Evolutionary conservation across 2,888 invertebrate species (phyloP), one percentile per base, ranked within the genome.

Genomic region (Eristalinus aeneus): DNA sequence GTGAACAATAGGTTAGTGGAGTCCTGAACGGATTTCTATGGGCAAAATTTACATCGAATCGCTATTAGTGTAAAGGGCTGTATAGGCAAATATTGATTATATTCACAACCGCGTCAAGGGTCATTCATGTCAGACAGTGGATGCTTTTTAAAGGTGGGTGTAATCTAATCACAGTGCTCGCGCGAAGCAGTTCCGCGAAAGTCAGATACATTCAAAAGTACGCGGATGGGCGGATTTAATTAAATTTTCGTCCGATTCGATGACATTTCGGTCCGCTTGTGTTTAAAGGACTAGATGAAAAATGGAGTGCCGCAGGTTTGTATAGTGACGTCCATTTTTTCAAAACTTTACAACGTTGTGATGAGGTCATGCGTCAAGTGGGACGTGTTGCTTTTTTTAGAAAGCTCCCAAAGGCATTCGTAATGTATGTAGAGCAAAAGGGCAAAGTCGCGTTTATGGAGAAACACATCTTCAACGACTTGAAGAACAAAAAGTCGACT

Each of bases 1-100:
- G 3, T 4, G 4, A 46, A 46, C 16, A 46, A 46, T 16, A n/a
- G 46, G 46, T 46, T 46, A 46, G 46, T 2, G n/a, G 46, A 46
- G 12, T 36, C 10, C 36, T 39, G 1, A 12, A n/a, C 6, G 16
- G 46, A 16, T 16, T 8, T 46, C 16, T 46, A 0, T n/a, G 46
- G 8, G 16, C 34, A 6, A 8, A 10, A 16, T 46, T 32, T 69
- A 77, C 69, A 77, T 20, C n/a, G 34, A 56, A 69, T 23, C 32
- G 27, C 22, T 63, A 76, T 76, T 68, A 72, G 34, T n/a, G 39
- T n/a, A 6, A n/a, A 12, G n/a, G 39, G 36, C n/a, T 12, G 39
- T 1, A n/a, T n/a, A 22, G 23, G 56, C 56, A 39, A 77, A 58
- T 64, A 65, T 71, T 71, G 46, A 71, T 77, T 77, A 71, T 16